A percentile compares a stretch with the other conserved stretches of the same genome.
phyloP scores from a whole-genome alignment of 2,888 invertebrate genomes.

The Gymnocheta viridis region DNA sequence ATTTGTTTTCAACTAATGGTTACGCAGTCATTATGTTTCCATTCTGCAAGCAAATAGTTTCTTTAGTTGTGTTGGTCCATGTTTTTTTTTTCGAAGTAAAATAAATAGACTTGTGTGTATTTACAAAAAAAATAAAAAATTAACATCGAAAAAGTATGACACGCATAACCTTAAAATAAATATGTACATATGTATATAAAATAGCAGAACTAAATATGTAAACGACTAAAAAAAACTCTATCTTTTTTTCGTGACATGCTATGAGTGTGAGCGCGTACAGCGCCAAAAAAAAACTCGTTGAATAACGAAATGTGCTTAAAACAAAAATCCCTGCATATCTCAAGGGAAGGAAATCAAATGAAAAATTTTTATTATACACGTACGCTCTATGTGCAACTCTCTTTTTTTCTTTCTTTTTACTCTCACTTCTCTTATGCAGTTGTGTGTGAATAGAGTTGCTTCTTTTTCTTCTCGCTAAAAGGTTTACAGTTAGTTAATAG shows the following conservation, averaged over 20 bases:
- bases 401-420: not conserved
- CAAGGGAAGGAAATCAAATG: conserved; percentile 59
- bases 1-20: conserved; percentile 47
- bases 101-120: not conserved
- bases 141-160: conserved; percentile 47
- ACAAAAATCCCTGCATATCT: conserved; percentile 60
- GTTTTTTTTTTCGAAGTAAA: conserved; percentile 29
- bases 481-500: conserved; percentile 19
- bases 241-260: conserved; percentile 23
- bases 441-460: not conserved
- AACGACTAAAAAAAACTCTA: not conserved
- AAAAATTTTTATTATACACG: conserved; percentile 6
- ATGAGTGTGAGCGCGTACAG: conserved; percentile 23
- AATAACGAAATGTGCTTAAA: conserved; percentile 27
- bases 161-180: conserved; percentile 48
- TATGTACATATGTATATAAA: not conserved
- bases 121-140: too few species aligned
- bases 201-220: conserved; percentile 27
- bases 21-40: conserved; percentile 47
- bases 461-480: not conserved
- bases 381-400: conserved; percentile 15
- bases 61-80: conserved; percentile 29
- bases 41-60: conserved; percentile 44
- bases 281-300: conserved; percentile 48
- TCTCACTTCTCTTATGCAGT: not conserved